Percentiles rank a stretch among this genome's conserved stretches.
phyloP scores from a whole-genome alignment of 2,113 vertebrate species.

The Chaetodon auriga region DNA sequence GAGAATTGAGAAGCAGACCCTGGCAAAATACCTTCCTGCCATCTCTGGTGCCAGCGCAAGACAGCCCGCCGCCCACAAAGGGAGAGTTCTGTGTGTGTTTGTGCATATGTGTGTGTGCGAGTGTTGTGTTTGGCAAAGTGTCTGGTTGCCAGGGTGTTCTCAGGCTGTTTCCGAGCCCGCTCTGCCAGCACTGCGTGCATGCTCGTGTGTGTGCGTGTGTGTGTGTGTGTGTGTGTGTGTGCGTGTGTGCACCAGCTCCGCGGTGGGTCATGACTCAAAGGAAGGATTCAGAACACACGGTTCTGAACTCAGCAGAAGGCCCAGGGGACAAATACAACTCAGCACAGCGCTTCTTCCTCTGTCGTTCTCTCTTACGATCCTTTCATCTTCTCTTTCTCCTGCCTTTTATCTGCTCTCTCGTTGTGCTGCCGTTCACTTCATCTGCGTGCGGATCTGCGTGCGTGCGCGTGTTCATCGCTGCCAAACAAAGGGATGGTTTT shows the following conservation, averaged over 20 bases:
- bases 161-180: conserved; percentile 81
- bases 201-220: no score
- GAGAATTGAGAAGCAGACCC: conserved; percentile 71
- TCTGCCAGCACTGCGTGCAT: conserved; percentile 74
- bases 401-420: conserved; percentile 46
- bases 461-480: background rate
- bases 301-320: conserved; percentile 83
- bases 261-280: conserved; percentile 85
- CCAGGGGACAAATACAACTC: conserved; percentile 74
- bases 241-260: conserved; percentile 68
- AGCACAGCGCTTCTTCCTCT: conserved; percentile 64
- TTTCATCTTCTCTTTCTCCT: conserved; percentile 51
- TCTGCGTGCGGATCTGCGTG: background rate
- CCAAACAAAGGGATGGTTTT: conserved; percentile 46
- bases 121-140: conserved; percentile 78
- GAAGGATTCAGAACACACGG: conserved; percentile 83
- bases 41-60: conserved; percentile 68
- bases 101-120: conserved; percentile 58
- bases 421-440: conserved; percentile 27
- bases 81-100: conserved; percentile 60
- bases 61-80: conserved; percentile 72
- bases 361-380: conserved; percentile 54
- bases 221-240: conserved; percentile 41
- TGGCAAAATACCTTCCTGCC: conserved; percentile 80
- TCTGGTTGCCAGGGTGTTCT: conserved; percentile 81